Conservation (phyloP, 2,888 invertebrate species). For the Tetramorium bicarinatum region DNA sequence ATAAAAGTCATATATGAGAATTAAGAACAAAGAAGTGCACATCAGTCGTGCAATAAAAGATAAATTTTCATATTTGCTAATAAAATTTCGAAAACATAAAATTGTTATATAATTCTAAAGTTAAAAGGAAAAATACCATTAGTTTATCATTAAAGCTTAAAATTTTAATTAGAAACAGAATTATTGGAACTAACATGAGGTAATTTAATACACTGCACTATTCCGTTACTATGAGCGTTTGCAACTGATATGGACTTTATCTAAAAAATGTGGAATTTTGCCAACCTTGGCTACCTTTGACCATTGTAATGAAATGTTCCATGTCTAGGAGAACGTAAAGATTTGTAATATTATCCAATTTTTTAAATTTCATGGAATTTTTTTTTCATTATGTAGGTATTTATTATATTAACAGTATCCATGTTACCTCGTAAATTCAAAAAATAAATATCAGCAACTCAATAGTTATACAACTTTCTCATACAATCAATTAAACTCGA, state of each 20-base stretch:
- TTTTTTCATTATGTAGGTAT: neutral
- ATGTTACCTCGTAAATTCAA: neutral
- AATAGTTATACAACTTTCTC: neutral
- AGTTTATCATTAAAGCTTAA: neutral
- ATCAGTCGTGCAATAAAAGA: neutral
- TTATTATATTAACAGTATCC: neutral
- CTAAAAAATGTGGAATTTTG: no score
- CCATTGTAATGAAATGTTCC: neutral
- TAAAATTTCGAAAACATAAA: constrained; percentile 9
- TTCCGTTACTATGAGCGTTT: neutral
- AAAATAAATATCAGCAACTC: neutral
- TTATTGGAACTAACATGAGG: neutral
- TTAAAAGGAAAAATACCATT: constrained; percentile 3
- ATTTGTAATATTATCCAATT: neutral
- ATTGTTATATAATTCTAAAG: neutral
- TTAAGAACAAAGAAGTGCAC: neutral
- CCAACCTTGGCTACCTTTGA: no score
- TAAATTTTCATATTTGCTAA: neutral
- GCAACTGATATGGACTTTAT: no score
- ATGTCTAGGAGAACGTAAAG: neutral
- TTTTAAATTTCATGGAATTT: no score
- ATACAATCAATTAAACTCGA: neutral
- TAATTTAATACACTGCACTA: neutral
- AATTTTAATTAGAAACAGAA: neutral
- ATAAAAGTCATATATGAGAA: neutral